Evolutionary conservation across 2,113 vertebrate genomes (phyloP), one percentile per base, ranked within the genome.

Genomic region (Lophius piscatorius): DNA sequence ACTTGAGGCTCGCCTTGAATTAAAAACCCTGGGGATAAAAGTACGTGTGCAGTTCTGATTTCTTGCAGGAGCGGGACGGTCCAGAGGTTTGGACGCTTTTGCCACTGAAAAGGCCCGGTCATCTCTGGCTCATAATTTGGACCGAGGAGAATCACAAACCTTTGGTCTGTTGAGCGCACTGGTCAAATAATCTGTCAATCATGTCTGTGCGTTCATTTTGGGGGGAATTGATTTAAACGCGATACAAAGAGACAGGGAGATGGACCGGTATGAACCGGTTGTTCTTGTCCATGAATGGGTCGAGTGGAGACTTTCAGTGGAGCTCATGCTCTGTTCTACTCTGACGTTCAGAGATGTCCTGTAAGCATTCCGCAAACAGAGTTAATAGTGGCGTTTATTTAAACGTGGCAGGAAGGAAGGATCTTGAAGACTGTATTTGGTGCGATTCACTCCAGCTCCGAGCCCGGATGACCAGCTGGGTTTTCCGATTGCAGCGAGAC

Each of bases 331-430:
- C 67, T 64, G 70, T 78, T 74, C 52, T 68, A 51, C 34, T 50
- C 63, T 62, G 57, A 64, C 58, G 50, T 66, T 78, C 48, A 20
- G 46, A 70, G 18, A 70, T 44, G 34, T 29, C 40, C 47, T 47
- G 41, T 12, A 10, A n/a, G n/a, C n/a, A n/a, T n/a, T n/a, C n/a
- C 59, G 48, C 17, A 12, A 64, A 40, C 45, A 20, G 50, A 36
- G 52, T 51, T 70, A 67, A 64, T 39, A n/a, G 40, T 0, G 3
- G 8, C 59, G 57, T 83, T 81, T 58, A 80, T 59, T 47, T 13
- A 31, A 61, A 66, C 73, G 65, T 52, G 10, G 34, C 68, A 72
- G 80, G 80, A 80, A 85, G 78, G 77, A 86, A 82, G 77, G 36
- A 76, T 73, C 64, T 70, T 10, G 48, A 72, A 31, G 41, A 76